A percentile compares a stretch with the other conserved stretches of the same genome.
These are phyloP conservation scores for Chelon auratus DNA, from an alignment of 2,797 vertebrate species.

Conservation along the genomic window DNA sequence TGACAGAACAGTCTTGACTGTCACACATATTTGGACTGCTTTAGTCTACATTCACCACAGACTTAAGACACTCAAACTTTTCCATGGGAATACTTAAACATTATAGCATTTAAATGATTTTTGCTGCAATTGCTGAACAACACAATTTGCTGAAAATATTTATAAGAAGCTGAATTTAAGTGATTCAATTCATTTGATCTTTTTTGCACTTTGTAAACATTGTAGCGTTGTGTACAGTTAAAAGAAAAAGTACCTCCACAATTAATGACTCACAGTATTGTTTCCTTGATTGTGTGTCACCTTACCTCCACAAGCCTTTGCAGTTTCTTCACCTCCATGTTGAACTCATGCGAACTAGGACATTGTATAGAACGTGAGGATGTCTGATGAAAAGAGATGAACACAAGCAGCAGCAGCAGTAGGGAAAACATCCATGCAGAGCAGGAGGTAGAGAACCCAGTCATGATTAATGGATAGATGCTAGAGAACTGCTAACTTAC, in stretches of 20 bases:
- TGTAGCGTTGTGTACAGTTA: no score
- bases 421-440: conserved; percentile 29
- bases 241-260: neutral
- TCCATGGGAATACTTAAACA: no score
- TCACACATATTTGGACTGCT: no score
- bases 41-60: no score
- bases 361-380: fast-evolving
- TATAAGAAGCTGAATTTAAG: no score
- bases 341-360: fast-evolving
- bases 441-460: conserved; percentile 1
- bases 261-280: neutral
- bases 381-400: neutral
- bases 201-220: no score
- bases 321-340: fast-evolving
- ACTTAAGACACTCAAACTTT: no score
- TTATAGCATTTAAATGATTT: no score
- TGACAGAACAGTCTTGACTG: no score
- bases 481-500: neutral
- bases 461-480: conserved; percentile 15
- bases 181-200: no score
- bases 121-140: no score
- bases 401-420: conserved; percentile 47
- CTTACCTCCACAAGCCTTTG: fast-evolving
- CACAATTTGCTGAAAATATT: no score
- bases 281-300: neutral